Percentiles rank a stretch among this genome's conserved stretches.
phyloP scores from a whole-genome alignment of 2,888 invertebrate genomes.

The Busseola fusca region DNA sequence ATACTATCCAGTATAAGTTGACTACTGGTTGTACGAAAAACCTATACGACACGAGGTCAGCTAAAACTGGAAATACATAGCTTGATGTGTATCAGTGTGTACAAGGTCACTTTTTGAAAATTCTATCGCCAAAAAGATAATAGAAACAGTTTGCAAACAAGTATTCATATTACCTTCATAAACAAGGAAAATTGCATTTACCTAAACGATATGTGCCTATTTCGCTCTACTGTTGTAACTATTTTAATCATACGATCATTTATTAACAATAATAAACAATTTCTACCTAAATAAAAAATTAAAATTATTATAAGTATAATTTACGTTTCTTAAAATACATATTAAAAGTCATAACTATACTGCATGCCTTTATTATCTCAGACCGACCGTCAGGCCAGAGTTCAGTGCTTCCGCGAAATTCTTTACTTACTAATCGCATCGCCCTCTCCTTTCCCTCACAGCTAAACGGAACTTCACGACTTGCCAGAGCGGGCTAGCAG shows the following conservation, averaged over 20 bases:
- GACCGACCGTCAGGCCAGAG: constrained; percentile 22
- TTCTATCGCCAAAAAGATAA: constrained; percentile 8
- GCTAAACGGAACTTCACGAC: constrained; percentile 51
- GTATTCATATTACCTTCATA: not conserved
- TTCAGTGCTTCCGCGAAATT: constrained; percentile 58
- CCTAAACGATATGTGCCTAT: not conserved
- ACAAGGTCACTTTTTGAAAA: not conserved
- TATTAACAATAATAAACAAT: not conserved
- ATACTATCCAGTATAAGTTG: no score
- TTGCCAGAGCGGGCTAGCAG: constrained; percentile 65
- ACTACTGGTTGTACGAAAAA: no score
- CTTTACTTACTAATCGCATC: constrained; percentile 59
- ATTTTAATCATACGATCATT: not conserved
- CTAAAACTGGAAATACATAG: no score
- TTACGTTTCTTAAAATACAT: not conserved
- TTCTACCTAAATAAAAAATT: not conserved
- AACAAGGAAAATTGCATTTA: constrained; percentile 31
- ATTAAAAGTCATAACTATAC: not conserved
- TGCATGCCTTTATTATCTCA: constrained; percentile 23
- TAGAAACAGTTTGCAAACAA: not conserved
- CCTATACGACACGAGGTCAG: no score
- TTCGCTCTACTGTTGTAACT: not conserved
- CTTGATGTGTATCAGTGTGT: no score
- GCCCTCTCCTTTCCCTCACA: constrained; percentile 49
- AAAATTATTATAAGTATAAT: not conserved